These are phyloP conservation scores for Romanogobio albipinnatus DNA, from an alignment of 2,113 vertebrate genomes.

Conservation along the genomic window DNA sequence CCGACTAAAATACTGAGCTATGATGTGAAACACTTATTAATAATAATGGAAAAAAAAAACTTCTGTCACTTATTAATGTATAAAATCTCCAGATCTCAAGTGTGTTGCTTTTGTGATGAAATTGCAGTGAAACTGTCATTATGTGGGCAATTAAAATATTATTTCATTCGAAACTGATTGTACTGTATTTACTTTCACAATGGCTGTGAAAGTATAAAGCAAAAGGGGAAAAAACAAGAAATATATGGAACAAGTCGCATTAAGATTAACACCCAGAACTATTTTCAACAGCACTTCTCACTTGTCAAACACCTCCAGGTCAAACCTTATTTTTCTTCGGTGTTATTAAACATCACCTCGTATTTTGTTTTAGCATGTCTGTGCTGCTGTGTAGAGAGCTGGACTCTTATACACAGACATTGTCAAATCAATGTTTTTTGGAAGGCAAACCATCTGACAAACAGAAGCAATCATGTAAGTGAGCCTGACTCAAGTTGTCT, in stretches of 20 bases:
- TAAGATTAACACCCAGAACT: slow-evolving; percentile 1
- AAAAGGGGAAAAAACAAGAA: neutral
- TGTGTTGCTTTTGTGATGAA: neutral
- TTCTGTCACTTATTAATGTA: no score
- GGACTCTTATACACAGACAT: neutral
- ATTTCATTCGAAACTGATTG: neutral
- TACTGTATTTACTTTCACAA: neutral
- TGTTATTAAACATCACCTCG: neutral
- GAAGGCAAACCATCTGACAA: neutral
- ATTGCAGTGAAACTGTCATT: neutral
- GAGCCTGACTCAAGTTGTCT: neutral
- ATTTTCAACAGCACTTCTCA: slow-evolving; percentile 10
- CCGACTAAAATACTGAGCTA: neutral
- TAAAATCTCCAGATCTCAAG: neutral
- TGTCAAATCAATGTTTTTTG: neutral
- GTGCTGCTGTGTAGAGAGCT: neutral
- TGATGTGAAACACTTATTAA: slow-evolving; percentile 1
- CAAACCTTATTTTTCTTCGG: slow-evolving; percentile 2
- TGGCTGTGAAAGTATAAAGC: neutral
- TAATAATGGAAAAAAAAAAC: neutral
- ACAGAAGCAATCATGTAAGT: neutral
- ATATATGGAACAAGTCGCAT: neutral
- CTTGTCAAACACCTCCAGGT: slow-evolving; percentile 21
- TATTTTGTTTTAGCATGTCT: neutral
- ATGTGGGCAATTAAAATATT: neutral